phyloP scores from a whole-genome alignment of 2,888 invertebrate genomes.

The Mesorhabditis spiculigera region DNA sequence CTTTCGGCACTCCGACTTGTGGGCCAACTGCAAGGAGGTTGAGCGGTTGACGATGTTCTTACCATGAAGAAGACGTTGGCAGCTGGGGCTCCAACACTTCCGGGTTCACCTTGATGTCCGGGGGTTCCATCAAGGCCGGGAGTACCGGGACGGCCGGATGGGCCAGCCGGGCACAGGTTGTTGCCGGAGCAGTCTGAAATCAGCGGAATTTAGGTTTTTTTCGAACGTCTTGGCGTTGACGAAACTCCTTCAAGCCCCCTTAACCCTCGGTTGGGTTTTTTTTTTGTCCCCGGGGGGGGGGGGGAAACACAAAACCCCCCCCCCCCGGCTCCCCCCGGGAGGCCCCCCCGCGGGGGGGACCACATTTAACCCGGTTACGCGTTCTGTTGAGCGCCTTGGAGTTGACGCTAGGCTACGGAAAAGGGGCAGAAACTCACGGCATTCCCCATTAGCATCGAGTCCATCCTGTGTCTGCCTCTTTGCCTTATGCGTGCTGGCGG shows the following conservation, averaged over 20 bases:
- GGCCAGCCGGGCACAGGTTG: not conserved
- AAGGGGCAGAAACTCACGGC: not conserved
- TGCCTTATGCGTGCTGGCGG: not conserved
- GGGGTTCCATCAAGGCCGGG: not conserved
- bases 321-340: too few species aligned
- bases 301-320: too few species aligned
- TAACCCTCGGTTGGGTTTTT: too few species aligned
- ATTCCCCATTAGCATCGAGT: not conserved
- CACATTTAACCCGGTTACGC: too few species aligned
- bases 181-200: not conserved
- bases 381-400: too few species aligned
- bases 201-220: not conserved
- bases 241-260: too few species aligned
- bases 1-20: not conserved
- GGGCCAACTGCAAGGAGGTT: not conserved
- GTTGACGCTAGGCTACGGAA: too few species aligned
- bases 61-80: slow-evolving; percentile 4
- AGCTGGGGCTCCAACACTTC: not conserved
- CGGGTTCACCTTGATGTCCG: slow-evolving; percentile 1
- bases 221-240: too few species aligned
- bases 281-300: too few species aligned
- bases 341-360: too few species aligned
- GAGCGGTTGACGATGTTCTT: not conserved
- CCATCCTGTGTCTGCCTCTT: not conserved
- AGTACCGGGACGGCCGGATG: not conserved